phyloP scores from a whole-genome alignment of 2,797 vertebrate genomes.

The Halcyon smyrnensis region DNA sequence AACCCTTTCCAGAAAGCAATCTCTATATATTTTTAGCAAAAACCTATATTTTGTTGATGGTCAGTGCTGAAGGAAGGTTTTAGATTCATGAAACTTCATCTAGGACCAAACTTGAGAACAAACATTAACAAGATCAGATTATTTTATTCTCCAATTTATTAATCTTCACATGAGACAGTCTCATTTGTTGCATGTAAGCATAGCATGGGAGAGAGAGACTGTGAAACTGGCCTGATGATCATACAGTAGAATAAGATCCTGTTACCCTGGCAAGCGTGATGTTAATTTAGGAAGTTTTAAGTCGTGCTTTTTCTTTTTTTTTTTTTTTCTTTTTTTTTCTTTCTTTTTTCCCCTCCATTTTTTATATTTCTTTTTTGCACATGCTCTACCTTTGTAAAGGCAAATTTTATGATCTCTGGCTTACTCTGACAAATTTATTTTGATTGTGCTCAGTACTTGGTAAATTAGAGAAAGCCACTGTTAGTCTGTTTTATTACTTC shows the following conservation, averaged over 20 bases:
- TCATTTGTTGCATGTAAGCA: not conserved
- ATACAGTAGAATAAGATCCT: not conserved
- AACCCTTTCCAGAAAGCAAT: conserved; percentile 2
- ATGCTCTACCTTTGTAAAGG: not conserved
- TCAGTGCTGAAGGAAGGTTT: not conserved
- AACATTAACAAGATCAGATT: not conserved
- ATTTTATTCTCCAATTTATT: not conserved
- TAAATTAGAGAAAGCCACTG: not conserved
- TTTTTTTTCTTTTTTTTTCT: not conserved
- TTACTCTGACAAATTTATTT: not conserved
- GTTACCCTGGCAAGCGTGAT: not conserved
- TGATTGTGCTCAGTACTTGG: not conserved
- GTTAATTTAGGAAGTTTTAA: not conserved
- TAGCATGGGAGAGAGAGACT: not conserved
- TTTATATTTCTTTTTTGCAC: not conserved
- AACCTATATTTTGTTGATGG: not conserved
- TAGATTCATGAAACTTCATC: not conserved
- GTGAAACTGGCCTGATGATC: not conserved
- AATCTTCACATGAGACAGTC: not conserved
- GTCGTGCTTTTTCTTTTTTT: not conserved
- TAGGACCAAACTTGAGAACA: not conserved
- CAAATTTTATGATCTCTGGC: not conserved
- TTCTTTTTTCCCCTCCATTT: not conserved
- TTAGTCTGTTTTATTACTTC: not conserved
- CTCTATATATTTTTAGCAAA: not conserved